A percentile compares a stretch with the other conserved stretches of the same genome.
Evolutionary conservation across 2,113 vertebrate species (phyloP).

Genomic region (Bombycilla garrulus): DNA sequence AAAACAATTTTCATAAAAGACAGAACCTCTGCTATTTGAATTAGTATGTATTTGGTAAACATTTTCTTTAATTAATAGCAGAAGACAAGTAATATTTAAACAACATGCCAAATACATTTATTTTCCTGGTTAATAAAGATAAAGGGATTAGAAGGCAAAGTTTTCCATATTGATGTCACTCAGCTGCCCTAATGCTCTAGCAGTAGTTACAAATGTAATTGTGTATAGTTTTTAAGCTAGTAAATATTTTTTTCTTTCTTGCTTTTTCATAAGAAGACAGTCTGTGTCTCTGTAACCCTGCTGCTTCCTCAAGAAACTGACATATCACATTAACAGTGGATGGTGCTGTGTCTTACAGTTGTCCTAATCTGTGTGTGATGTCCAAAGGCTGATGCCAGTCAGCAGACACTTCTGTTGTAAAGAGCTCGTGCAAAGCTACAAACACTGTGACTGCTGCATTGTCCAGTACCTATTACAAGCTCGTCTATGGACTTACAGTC

Average conservation of each 20-base stretch:
- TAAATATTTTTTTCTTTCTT: neutral
- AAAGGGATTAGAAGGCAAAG: neutral
- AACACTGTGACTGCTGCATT: neutral
- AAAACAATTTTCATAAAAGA: neutral
- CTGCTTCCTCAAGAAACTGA: neutral
- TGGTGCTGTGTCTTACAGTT: neutral
- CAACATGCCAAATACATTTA: neutral
- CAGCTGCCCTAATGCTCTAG: neutral
- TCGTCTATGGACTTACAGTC: neutral
- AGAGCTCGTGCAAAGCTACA: neutral
- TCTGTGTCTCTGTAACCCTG: neutral
- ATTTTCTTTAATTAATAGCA: neutral
- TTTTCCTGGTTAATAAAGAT: neutral
- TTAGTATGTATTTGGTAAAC: neutral
- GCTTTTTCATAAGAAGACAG: neutral
- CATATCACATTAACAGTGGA: too few relatives aligned
- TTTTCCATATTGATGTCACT: neutral
- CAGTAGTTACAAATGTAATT: neutral
- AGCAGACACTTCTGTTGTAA: neutral
- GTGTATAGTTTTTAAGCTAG: neutral
- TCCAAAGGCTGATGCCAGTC: neutral
- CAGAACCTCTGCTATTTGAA: neutral
- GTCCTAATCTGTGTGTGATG: neutral
- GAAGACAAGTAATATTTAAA: neutral
- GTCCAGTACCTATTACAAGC: rapidly evolving